Conservation (phyloP, 2,113 vertebrate genomes). For the Pimephales promelas region DNA sequence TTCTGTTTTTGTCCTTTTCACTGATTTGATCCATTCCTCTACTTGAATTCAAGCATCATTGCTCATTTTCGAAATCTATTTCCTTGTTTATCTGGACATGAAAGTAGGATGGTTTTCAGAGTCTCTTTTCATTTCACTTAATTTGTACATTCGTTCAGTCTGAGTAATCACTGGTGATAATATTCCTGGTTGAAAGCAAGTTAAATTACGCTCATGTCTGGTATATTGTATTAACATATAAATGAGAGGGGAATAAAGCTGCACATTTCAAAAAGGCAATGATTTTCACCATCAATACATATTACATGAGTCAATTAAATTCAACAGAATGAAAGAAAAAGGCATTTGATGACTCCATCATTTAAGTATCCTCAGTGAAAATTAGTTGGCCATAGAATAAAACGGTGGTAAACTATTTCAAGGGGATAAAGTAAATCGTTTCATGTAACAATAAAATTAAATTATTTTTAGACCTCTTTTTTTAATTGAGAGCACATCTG, state of each 20-base stretch:
- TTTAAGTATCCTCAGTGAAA: conserved; percentile 10
- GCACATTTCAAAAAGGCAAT: conserved; percentile 27
- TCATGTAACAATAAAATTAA: not conserved
- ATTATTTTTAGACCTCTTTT: not conserved
- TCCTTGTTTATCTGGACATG: conserved; percentile 7
- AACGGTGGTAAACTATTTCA: not conserved
- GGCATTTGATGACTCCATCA: not conserved
- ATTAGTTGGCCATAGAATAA: not conserved
- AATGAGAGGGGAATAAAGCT: conserved; percentile 36
- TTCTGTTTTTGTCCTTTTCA: not conserved
- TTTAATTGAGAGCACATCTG: not conserved
- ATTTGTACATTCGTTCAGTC: conserved; percentile 40
- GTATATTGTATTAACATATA: conserved; percentile 52
- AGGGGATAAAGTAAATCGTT: not conserved
- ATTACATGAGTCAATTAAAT: conserved; percentile 8
- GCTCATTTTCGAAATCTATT: not conserved
- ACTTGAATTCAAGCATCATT: conserved; percentile 20
- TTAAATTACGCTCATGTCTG: conserved; percentile 32
- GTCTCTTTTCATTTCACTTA: conserved; percentile 20
- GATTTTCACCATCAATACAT: not conserved
- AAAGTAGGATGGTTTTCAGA: conserved; percentile 19
- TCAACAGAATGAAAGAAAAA: not conserved
- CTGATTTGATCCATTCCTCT: not conserved
- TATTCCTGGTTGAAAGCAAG: conserved; percentile 33
- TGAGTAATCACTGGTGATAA: conserved; percentile 34